A percentile compares a stretch with the other conserved stretches of the same genome.
These are phyloP conservation scores for Turritopsis rubra DNA, from an alignment of 30 jellyfish, hydroid and myxozoan genomes.

Conservation along the genomic window DNA sequence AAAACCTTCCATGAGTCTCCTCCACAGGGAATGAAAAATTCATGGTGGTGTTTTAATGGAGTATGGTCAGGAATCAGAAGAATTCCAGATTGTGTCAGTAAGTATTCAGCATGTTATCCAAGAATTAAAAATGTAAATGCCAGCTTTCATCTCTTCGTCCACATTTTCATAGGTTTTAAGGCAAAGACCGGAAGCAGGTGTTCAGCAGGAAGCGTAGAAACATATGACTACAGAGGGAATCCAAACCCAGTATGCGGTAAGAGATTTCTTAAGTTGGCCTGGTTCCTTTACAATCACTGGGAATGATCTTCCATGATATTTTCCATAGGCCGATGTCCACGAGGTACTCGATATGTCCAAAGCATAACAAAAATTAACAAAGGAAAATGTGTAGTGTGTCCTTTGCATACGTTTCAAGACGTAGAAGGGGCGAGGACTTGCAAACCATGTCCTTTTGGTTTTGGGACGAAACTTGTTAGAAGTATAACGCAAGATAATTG, in stretches of 20 bases:
- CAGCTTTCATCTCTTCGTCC: not conserved
- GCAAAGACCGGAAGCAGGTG: not conserved
- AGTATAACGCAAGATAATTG: not conserved
- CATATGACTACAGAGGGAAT: not conserved
- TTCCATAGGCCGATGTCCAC: constrained; percentile 6
- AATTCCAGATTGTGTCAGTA: constrained; percentile 8
- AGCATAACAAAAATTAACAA: not conserved
- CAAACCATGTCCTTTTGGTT: constrained; percentile 43
- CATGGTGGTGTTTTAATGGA: constrained; percentile 5
- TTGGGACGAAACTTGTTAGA: not conserved
- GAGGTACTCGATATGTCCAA: not conserved
- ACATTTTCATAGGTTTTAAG: not conserved
- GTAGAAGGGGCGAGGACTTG: constrained; percentile 55
- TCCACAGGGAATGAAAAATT: constrained; percentile 4
- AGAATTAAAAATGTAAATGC: not conserved
- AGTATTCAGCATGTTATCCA: not conserved
- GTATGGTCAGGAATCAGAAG: not conserved
- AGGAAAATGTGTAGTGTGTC: constrained; percentile 50
- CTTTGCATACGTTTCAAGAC: constrained; percentile 70
- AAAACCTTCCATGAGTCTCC: constrained; percentile 1
- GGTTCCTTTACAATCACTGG: not conserved
- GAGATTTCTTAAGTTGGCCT: no score
- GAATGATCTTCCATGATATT: not conserved
- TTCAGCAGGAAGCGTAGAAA: not conserved
- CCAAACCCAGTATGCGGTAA: constrained; percentile 6